Evolutionary conservation across 2,888 invertebrate genomes (phyloP).

Genomic region (Smittia sp.): DNA sequence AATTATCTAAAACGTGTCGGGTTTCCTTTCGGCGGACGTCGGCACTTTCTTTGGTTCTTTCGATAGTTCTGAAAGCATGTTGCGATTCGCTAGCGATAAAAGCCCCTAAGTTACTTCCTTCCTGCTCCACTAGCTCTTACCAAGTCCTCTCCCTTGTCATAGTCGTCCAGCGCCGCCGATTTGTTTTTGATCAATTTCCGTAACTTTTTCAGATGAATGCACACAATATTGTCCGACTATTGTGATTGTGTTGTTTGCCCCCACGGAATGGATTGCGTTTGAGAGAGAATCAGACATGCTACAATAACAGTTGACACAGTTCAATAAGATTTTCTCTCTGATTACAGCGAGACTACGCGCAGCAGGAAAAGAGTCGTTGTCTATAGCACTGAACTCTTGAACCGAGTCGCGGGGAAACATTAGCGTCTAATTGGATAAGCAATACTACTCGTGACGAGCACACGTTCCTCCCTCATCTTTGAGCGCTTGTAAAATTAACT

Average conservation of each 20-base stretch:
- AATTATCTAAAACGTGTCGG: neutral
- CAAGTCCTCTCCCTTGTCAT: constrained; percentile 65
- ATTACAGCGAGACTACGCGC: no score
- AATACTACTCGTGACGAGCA: no score
- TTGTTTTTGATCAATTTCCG: constrained; percentile 54
- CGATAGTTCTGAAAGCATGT: neutral
- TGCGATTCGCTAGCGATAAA: neutral
- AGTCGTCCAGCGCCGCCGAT: constrained; percentile 59
- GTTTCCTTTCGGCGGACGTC: neutral
- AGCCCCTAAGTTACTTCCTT: neutral
- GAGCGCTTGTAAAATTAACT: no score
- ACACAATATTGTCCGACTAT: constrained; percentile 33
- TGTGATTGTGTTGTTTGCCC: neutral
- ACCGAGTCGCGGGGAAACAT: no score
- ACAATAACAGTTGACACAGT: neutral
- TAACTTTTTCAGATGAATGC: constrained; percentile 51
- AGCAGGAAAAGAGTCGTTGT: no score
- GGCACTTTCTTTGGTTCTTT: neutral
- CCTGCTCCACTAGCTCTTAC: constrained; percentile 55
- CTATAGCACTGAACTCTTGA: no score
- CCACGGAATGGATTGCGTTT: neutral
- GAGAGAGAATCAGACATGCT: neutral
- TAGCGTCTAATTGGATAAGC: no score
- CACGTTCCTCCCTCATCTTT: no score
- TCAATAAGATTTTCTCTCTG: neutral